These are phyloP conservation scores for Gryllus bimaculatus DNA, from an alignment of 1,140 invertebrate species.

Conservation along the genomic window DNA sequence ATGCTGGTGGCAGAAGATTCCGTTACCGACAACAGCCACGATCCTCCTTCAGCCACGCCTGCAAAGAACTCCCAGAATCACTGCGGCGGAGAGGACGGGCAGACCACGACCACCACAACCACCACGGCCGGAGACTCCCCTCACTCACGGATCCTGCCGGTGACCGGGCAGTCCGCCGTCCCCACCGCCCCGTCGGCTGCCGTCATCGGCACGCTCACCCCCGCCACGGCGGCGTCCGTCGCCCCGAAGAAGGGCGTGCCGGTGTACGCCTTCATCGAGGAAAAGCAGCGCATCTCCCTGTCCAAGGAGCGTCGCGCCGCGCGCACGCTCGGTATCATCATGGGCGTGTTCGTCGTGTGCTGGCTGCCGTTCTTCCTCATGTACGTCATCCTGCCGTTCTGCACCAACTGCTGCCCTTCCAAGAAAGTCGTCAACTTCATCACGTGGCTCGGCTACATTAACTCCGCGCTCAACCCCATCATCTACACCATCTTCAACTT, in stretches of 20 bases:
- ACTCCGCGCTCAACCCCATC: conserved; percentile 92
- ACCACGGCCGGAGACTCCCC: conserved; percentile 12
- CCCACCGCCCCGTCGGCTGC: background rate
- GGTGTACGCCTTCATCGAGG: conserved; percentile 85
- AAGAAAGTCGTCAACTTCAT: conserved; percentile 76
- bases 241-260: conserved; percentile 31
- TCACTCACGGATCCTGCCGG: background rate
- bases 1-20: conserved; percentile 52
- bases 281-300: conserved; percentile 85
- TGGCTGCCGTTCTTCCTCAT: conserved; percentile 95
- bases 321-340: conserved; percentile 83
- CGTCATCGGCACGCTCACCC: conserved; percentile 32
- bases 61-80: conserved; percentile 26
- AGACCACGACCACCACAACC: conserved; percentile 21
- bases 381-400: conserved; percentile 87
- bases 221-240: background rate
- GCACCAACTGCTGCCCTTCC: conserved; percentile 63
- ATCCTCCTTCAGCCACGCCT: conserved; percentile 27
- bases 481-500: conserved; percentile 98
- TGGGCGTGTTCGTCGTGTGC: conserved; percentile 91
- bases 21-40: conserved; percentile 41
- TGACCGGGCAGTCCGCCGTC: background rate
- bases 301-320: conserved; percentile 87
- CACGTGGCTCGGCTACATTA: conserved; percentile 95
- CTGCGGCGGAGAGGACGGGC: conserved; percentile 19